These are phyloP conservation scores for Philereme transversata DNA, from an alignment of 2,888 invertebrate genomes.

Conservation along the genomic window DNA sequence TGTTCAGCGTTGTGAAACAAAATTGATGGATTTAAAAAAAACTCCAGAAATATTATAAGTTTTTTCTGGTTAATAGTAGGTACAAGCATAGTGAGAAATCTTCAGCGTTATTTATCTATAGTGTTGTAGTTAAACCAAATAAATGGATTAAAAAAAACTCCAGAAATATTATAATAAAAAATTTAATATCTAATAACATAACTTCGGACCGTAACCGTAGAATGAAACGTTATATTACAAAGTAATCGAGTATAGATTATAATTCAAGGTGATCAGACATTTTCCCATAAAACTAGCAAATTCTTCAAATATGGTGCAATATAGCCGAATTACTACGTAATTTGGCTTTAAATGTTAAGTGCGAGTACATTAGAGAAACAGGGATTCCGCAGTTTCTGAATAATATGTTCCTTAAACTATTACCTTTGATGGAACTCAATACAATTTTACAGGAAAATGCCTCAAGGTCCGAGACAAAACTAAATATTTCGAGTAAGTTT, in stretches of 20 bases:
- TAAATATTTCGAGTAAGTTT: constrained; percentile 20
- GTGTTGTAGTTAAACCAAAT: too few relatives aligned
- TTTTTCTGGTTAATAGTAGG: too few relatives aligned
- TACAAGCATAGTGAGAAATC: too few relatives aligned
- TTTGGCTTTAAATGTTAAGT: not conserved
- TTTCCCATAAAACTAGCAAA: constrained; percentile 44
- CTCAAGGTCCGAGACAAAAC: constrained; percentile 24
- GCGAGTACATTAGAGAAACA: not conserved
- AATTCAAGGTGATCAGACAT: constrained; percentile 49
- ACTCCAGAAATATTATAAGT: too few relatives aligned
- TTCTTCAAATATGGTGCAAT: constrained; percentile 10
- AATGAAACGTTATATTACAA: constrained; percentile 73
- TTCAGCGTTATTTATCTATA: too few relatives aligned
- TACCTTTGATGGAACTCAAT: not conserved
- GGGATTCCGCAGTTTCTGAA: not conserved
- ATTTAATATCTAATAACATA: constrained; percentile 82
- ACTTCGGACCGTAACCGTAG: constrained; percentile 77
- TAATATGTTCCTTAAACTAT: not conserved
- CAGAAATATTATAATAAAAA: constrained; percentile 78
- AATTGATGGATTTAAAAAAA: too few relatives aligned
- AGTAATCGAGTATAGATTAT: constrained; percentile 59
- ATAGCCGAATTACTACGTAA: constrained; percentile 1
- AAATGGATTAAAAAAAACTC: constrained; percentile 39
- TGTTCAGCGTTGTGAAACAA: too few relatives aligned
- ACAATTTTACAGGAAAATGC: constrained; percentile 23